Percentiles rank a stretch among this genome's conserved stretches.
These are phyloP conservation scores for Gerris lacustris DNA, from an alignment of 2,888 invertebrate genomes.

Conservation along the genomic window DNA sequence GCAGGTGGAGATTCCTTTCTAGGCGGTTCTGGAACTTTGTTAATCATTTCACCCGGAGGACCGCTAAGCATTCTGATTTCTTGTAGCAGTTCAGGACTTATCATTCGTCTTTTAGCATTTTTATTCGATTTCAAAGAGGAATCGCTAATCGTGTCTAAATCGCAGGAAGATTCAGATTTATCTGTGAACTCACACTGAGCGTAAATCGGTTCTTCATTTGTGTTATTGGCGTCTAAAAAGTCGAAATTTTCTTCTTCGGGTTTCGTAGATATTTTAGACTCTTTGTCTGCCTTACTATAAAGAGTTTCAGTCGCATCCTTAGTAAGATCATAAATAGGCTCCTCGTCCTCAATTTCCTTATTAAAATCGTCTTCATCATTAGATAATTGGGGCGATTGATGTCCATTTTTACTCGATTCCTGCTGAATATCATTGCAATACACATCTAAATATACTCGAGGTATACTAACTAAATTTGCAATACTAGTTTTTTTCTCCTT, in stretches of 20 bases:
- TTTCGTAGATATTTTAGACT: too few species aligned
- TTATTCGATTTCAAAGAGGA: neutral
- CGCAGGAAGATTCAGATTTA: neutral
- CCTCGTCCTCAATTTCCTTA: neutral
- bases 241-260: neutral
- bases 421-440: neutral
- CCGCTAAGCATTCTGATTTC: neutral
- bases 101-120: neutral
- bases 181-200: neutral
- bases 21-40: too few species aligned
- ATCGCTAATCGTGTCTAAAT: neutral
- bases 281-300: neutral
- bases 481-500: neutral
- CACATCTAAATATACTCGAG: neutral
- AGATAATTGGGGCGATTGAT: neutral
- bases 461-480: neutral
- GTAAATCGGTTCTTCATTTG: neutral
- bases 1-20: neutral
- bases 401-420: neutral
- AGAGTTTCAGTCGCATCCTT: neutral
- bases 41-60: neutral
- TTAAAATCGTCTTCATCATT: neutral
- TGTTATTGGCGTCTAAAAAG: neutral
- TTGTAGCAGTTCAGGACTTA: neutral
- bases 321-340: neutral